Evolutionary conservation across 2,113 vertebrate genomes (phyloP).

Genomic region (Thryonomys swinderianus): DNA sequence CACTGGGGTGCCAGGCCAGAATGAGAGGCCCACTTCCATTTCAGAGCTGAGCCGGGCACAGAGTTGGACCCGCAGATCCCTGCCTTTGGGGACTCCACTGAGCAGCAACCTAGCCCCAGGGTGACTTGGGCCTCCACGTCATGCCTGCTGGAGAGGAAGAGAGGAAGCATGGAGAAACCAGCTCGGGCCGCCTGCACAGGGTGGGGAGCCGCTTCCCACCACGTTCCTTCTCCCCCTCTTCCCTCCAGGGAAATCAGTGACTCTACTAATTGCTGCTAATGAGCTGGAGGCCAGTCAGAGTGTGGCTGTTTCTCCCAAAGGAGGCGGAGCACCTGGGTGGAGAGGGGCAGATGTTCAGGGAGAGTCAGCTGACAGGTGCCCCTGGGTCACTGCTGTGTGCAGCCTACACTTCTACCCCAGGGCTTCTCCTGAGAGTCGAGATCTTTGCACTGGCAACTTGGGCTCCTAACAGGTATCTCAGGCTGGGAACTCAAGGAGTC

Average conservation of each 20-base stretch:
- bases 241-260: conserved; percentile 57
- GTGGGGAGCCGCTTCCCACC: conserved; percentile 22
- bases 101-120: background rate
- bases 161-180: conserved; percentile 49
- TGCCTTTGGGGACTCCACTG: background rate
- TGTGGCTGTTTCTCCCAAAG: background rate
- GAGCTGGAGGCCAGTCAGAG: background rate
- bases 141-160: background rate
- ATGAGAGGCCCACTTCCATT: background rate
- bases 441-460: background rate
- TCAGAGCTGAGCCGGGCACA: background rate
- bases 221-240: background rate
- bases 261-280: conserved; percentile 47
- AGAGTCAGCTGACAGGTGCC: background rate
- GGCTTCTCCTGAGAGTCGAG: background rate
- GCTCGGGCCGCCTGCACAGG: conserved; percentile 44
- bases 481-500: background rate
- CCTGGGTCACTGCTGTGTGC: background rate
- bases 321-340: background rate
- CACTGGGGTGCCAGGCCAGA: background rate
- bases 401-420: background rate
- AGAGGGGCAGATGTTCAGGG: background rate
- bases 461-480: background rate
- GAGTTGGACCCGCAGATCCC: background rate
- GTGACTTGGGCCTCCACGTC: background rate